Percentiles rank a stretch among this genome's conserved stretches.
Conservation (phyloP, 2,797 vertebrate species). For the Eulemur rubriventer region DNA sequence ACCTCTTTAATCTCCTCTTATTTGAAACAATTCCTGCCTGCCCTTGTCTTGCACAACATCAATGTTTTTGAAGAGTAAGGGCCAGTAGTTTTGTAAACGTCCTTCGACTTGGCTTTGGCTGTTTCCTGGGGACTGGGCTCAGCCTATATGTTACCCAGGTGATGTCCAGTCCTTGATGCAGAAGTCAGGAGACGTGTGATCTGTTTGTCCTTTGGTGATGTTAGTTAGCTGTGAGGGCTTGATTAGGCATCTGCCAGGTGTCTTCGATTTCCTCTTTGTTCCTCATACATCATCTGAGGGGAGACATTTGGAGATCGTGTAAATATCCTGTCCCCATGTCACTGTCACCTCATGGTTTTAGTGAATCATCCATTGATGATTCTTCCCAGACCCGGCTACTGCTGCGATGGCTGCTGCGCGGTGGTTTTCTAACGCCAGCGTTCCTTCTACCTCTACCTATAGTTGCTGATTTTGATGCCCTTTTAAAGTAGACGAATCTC, state of each 20-base stretch:
- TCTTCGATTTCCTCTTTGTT: not conserved
- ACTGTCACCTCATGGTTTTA: not conserved
- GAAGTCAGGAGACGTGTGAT: not conserved
- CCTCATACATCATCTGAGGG: not conserved
- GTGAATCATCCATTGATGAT: not conserved
- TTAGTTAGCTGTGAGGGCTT: not conserved
- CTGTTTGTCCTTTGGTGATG: not conserved
- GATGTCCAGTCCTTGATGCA: fast-evolving
- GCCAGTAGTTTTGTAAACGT: not conserved
- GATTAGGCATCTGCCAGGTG: not conserved
- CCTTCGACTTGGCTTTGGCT: not conserved
- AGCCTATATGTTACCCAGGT: fast-evolving
- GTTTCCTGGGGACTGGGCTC: not conserved
- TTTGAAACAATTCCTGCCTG: not conserved
- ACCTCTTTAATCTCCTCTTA: not conserved
- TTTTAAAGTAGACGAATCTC: not conserved
- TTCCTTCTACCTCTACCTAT: not conserved
- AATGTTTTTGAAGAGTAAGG: not conserved
- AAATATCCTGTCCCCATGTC: not conserved
- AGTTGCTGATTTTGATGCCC: not conserved
- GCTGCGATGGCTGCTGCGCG: fast-evolving
- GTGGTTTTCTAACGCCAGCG: not conserved
- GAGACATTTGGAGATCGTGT: not conserved
- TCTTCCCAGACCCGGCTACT: not conserved
- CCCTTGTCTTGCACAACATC: not conserved